Evolutionary conservation across 2,888 invertebrate species (phyloP).

Genomic region (Hydriomena furcata): DNA sequence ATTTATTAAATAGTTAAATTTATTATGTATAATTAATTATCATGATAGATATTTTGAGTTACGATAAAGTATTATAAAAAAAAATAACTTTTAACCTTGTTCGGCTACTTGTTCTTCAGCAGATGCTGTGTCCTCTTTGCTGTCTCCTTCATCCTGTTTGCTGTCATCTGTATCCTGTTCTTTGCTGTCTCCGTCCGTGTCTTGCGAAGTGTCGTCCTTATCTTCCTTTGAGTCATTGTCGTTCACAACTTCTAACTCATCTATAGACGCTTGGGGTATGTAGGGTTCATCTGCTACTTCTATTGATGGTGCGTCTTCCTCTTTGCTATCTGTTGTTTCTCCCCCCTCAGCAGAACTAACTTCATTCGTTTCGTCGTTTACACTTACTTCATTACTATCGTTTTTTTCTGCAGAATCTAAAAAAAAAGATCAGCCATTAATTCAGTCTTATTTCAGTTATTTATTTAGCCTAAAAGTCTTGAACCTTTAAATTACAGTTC

Average conservation of each 20-base stretch:
- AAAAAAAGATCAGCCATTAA: slow-evolving; percentile 36
- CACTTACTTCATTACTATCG: slow-evolving; percentile 78
- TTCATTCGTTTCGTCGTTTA: slow-evolving; percentile 74
- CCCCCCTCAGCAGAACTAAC: slow-evolving; percentile 67
- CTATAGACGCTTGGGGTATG: slow-evolving; percentile 72
- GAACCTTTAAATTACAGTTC: too few species aligned
- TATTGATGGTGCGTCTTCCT: slow-evolving; percentile 65
- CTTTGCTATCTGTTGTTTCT: slow-evolving; percentile 54
- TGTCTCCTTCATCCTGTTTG: slow-evolving; percentile 59
- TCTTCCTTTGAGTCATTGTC: slow-evolving; percentile 68
- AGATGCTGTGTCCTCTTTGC: slow-evolving; percentile 64
- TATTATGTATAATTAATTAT: too few species aligned
- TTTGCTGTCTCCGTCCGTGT: slow-evolving; percentile 59
- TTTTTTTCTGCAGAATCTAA: slow-evolving; percentile 77
- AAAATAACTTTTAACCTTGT: slow-evolving; percentile 57
- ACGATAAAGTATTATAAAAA: too few species aligned
- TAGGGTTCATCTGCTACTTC: slow-evolving; percentile 80
- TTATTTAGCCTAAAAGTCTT: too few species aligned
- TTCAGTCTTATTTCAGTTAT: too few species aligned
- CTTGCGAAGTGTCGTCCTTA: slow-evolving; percentile 57
- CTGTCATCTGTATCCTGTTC: slow-evolving; percentile 50
- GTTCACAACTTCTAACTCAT: slow-evolving; percentile 63
- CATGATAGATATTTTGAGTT: too few species aligned
- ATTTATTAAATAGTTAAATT: too few species aligned
- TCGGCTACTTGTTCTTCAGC: slow-evolving; percentile 76